A percentile compares a stretch with the other conserved stretches of the same genome.
phyloP scores from a whole-genome alignment of 2,888 invertebrate species.

The Caenorhabditis japonica region DNA sequence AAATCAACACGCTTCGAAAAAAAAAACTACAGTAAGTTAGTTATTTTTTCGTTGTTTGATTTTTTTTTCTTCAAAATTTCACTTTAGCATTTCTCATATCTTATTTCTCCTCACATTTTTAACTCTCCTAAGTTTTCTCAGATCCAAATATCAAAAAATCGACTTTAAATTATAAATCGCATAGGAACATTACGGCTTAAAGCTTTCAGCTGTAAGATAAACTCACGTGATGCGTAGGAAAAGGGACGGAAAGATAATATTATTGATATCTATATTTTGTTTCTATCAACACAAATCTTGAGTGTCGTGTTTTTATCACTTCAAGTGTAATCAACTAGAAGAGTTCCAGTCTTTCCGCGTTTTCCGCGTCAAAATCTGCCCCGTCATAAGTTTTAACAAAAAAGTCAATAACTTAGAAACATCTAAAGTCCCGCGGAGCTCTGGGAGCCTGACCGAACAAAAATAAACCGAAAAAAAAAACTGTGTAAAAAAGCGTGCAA shows the following conservation, averaged over 20 bases:
- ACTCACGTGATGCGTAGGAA: too few relatives aligned
- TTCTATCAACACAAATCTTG: slow-evolving; percentile 22
- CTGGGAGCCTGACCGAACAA: background rate
- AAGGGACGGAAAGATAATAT: background rate
- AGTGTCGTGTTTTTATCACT: slow-evolving; percentile 15
- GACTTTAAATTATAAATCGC: too few relatives aligned
- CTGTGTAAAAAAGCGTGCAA: slow-evolving; percentile 39
- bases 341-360: background rate
- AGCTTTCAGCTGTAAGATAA: too few relatives aligned
- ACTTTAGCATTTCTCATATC: background rate
- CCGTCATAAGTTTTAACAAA: too few relatives aligned
- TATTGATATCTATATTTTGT: slow-evolving; percentile 1
- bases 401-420: too few relatives aligned
- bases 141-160: too few relatives aligned
- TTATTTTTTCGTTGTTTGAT: too few relatives aligned
- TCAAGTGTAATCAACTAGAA: background rate
- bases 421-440: background rate
- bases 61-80: background rate
- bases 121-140: too few relatives aligned
- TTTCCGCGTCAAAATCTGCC: background rate
- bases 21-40: too few relatives aligned
- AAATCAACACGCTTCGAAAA: too few relatives aligned
- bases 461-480: background rate
- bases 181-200: too few relatives aligned
- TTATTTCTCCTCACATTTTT: background rate